Conservation (phyloP, 2,888 invertebrate genomes). For the Sminthurides aquaticus region DNA sequence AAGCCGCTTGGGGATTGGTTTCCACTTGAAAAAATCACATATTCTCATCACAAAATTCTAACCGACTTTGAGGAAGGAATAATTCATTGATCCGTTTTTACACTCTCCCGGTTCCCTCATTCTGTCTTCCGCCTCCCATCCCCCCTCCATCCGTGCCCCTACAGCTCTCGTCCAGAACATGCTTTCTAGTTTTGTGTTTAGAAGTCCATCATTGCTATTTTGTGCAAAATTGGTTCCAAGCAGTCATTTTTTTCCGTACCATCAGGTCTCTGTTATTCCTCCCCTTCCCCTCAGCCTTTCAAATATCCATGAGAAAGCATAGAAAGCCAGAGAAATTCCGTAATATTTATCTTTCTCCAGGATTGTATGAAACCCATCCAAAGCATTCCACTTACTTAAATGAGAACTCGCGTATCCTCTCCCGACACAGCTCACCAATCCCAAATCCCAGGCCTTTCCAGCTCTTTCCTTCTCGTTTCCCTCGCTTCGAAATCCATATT, state of each 20-base stretch:
- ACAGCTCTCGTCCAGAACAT: background rate
- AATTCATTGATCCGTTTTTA: background rate
- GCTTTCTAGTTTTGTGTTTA: background rate
- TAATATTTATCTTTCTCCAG: background rate
- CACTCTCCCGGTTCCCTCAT: no score
- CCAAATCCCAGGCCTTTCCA: no score
- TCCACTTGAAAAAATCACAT: background rate
- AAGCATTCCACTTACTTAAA: no score
- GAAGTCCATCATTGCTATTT: background rate
- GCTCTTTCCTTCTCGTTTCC: no score
- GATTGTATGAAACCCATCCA: no score
- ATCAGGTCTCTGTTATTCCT: background rate
- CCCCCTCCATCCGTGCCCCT: background rate
- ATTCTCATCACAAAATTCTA: background rate
- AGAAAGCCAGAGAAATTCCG: background rate
- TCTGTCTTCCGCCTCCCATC: background rate
- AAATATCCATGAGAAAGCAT: background rate
- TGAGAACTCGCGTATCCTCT: no score
- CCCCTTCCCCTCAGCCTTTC: background rate
- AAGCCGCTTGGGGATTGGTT: background rate
- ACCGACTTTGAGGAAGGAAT: background rate
- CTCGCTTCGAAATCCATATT: no score
- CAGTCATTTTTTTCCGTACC: background rate
- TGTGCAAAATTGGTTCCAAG: background rate
- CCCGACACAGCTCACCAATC: no score